phyloP scores from a whole-genome alignment of 2,888 invertebrate species.

The Arctia plantaginis region DNA sequence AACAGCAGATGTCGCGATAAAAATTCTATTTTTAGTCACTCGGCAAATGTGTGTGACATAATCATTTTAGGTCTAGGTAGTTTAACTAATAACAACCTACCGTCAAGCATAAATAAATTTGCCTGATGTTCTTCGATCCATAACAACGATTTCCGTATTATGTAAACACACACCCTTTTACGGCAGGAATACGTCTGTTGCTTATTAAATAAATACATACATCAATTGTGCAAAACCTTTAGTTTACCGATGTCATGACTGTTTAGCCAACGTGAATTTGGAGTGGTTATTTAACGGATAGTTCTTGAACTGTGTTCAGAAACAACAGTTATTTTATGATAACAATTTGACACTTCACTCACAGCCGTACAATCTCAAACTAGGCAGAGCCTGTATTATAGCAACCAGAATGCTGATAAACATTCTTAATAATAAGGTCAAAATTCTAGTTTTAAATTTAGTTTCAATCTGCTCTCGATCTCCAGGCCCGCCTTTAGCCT shows the following conservation, averaged over 20 bases:
- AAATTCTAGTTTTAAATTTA: no score
- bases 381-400: no score
- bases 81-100: conserved; percentile 3
- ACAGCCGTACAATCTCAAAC: no score
- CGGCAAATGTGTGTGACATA: background rate
- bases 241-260: background rate
- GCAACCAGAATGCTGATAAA: no score
- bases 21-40: background rate
- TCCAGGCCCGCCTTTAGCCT: no score
- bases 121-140: background rate
- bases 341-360: no score
- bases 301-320: background rate
- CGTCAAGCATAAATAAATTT: background rate
- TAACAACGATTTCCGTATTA: background rate
- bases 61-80: background rate
- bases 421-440: no score
- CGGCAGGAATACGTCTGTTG: background rate
- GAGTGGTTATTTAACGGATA: background rate
- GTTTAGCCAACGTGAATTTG: background rate
- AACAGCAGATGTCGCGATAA: background rate
- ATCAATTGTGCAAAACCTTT: background rate
- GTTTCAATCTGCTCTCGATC: no score
- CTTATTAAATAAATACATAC: conserved; percentile 6
- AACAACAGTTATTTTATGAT: no score
- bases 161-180: conserved; percentile 11